Percentiles rank a stretch among this genome's conserved stretches.
phyloP scores from a whole-genome alignment of 2,113 vertebrate genomes.

The Eurypyga helias region DNA sequence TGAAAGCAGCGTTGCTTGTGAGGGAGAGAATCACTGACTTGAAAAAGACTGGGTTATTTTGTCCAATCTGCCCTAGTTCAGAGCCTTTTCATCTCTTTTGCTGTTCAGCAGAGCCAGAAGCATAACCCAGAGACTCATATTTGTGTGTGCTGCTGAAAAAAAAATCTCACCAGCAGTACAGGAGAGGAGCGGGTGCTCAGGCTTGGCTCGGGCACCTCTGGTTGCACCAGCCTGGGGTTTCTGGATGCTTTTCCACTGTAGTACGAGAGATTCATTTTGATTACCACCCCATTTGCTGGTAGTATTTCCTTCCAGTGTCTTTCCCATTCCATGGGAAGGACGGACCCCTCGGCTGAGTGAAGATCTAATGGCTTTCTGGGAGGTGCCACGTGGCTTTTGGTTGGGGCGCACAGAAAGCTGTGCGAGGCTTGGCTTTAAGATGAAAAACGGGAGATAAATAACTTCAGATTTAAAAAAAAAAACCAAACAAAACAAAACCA shows the following conservation, averaged over 20 bases:
- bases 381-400: background rate
- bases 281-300: background rate
- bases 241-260: background rate
- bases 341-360: background rate
- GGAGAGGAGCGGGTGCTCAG: background rate
- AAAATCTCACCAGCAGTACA: background rate
- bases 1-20: background rate
- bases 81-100: background rate
- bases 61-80: background rate
- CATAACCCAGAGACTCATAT: background rate
- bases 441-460: background rate
- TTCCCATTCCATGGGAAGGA: background rate
- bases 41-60: background rate
- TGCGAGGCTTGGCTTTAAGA: background rate
- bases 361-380: background rate
- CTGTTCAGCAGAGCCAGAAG: background rate
- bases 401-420: background rate
- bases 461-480: background rate
- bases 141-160: background rate
- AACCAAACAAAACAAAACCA: background rate
- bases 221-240: background rate
- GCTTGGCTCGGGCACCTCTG: background rate
- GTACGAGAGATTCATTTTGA: background rate
- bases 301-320: background rate
- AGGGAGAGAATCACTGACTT: background rate